A percentile compares a stretch with the other conserved stretches of the same genome.
phyloP scores from a whole-genome alignment of 2,888 invertebrate genomes.

The Notodonta ziczac region DNA sequence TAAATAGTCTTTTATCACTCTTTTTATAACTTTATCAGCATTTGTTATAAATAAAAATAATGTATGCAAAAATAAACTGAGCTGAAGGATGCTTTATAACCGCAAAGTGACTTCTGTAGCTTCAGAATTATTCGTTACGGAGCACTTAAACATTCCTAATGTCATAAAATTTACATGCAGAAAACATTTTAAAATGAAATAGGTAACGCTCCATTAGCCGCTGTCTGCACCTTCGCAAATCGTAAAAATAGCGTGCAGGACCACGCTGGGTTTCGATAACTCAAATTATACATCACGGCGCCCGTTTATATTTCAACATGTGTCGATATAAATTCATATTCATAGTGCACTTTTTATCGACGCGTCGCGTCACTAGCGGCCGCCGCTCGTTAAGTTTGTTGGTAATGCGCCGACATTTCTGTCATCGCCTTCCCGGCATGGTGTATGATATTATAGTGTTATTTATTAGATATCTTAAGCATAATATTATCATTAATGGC shows the following conservation, averaged over 20 bases:
- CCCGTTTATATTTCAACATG: conserved; percentile 41
- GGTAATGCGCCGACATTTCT: conserved; percentile 65
- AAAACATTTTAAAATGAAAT: conserved; percentile 6
- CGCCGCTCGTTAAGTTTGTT: conserved; percentile 58
- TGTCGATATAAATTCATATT: conserved; percentile 49
- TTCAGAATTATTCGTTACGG: not conserved
- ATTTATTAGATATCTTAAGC: not conserved
- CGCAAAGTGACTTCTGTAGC: not conserved
- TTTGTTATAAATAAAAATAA: too few species aligned
- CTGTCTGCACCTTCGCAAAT: conserved; percentile 12
- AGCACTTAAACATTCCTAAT: conserved; percentile 1
- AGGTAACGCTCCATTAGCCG: conserved; percentile 3
- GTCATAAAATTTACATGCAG: conserved; percentile 8
- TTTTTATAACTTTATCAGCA: too few species aligned
- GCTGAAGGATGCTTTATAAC: too few species aligned
- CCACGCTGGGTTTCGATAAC: conserved; percentile 44
- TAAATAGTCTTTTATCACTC: too few species aligned
- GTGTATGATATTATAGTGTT: conserved; percentile 1
- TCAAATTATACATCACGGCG: conserved; percentile 43
- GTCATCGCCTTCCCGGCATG: conserved; percentile 48
- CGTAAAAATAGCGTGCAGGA: conserved; percentile 44
- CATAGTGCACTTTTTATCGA: conserved; percentile 47
- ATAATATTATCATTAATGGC: not conserved
- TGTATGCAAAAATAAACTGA: too few species aligned
- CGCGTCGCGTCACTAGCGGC: conserved; percentile 48